These are phyloP conservation scores for Lytechinus pictus DNA, from an alignment of 35 echinoderm and acorn worm species.

Conservation along the genomic window DNA sequence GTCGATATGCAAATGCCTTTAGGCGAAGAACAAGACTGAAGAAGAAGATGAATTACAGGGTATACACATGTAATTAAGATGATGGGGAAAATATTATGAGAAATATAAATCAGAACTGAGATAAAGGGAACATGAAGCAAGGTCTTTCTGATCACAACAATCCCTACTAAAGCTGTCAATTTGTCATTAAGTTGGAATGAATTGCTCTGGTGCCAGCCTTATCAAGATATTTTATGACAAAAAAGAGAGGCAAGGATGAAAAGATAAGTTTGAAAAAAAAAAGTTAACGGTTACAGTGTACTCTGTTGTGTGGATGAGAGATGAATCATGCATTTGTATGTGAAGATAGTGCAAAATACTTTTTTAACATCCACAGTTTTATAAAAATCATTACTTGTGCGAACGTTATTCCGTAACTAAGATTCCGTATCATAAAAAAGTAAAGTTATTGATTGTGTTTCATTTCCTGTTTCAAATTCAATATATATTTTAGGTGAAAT, in stretches of 20 bases:
- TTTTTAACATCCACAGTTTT: too few species aligned
- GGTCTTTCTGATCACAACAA: neutral
- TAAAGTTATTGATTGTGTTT: too few species aligned
- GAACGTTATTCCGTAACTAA: too few species aligned
- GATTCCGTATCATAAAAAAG: too few species aligned
- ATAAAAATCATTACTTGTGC: too few species aligned
- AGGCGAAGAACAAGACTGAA: neutral
- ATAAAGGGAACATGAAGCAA: neutral
- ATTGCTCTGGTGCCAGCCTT: constrained; percentile 9
- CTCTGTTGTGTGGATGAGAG: neutral
- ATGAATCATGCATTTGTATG: neutral
- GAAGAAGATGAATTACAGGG: neutral
- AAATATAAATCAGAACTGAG: neutral
- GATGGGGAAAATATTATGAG: neutral
- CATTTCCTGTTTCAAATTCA: too few species aligned
- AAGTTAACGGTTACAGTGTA: too few species aligned
- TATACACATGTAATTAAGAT: neutral
- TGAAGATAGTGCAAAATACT: too few species aligned
- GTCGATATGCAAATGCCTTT: neutral
- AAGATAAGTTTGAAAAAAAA: neutral
- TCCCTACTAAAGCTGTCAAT: neutral
- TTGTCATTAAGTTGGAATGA: neutral
- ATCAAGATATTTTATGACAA: neutral
- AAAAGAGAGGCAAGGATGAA: neutral
- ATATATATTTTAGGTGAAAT: too few species aligned